Evolutionary conservation across 2,888 invertebrate genomes (phyloP).

Genomic region (Tromatobia lineatoria): DNA sequence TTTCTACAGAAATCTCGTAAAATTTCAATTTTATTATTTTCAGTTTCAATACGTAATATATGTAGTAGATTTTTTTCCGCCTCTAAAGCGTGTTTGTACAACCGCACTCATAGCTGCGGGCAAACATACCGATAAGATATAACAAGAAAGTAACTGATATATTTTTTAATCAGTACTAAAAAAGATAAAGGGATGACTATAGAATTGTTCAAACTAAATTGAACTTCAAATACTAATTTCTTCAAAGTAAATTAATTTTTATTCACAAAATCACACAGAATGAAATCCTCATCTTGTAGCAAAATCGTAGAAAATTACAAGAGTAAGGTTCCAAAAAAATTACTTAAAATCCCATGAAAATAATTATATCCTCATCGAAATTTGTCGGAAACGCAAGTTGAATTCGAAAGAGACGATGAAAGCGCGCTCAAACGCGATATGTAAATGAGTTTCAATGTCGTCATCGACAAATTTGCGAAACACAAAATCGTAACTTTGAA

Average conservation of each 20-base stretch:
- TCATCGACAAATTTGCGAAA: too few species aligned
- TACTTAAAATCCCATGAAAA: background rate
- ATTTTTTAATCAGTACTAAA: background rate
- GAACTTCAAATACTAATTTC: background rate
- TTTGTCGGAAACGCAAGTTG: background rate
- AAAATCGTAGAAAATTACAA: background rate
- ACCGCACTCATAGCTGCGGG: slow-evolving; percentile 12
- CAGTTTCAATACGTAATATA: background rate
- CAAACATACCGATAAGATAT: background rate
- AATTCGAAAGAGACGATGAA: background rate
- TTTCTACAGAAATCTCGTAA: background rate
- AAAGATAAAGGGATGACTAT: background rate
- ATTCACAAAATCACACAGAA: background rate
- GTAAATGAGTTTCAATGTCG: too few species aligned
- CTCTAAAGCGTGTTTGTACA: background rate
- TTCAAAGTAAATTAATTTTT: background rate
- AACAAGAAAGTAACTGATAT: background rate
- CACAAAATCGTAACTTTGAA: too few species aligned
- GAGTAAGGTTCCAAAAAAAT: background rate
- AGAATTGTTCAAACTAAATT: background rate
- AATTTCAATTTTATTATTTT: background rate
- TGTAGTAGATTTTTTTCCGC: background rate
- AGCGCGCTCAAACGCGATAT: background rate
- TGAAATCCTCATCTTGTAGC: background rate
- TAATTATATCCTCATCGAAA: background rate